Base-by-base conservation (phyloP, 2,888 invertebrate species). In the Saturnia japonica region DNA sequence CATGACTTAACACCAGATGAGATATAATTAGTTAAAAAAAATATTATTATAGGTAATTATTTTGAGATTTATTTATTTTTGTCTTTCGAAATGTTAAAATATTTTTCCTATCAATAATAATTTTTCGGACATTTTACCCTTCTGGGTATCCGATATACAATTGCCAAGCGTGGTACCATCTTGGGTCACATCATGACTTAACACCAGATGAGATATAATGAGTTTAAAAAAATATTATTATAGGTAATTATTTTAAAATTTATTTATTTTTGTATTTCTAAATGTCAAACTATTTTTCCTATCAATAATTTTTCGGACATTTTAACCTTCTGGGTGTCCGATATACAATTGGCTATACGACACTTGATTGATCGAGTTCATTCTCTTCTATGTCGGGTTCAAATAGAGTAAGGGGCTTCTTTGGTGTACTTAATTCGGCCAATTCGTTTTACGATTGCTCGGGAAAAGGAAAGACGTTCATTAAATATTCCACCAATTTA, bases 361-460 rank as follows among this genome's bases (percentile, higher is more conserved):
- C 68, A 42, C 47, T 51, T 40, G 68, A 71, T 71, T 68, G 71
- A 71, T 71, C 34, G 71, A 51, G 62, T 22, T 47, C 68, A 71
- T 71, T 62, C 40, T 19, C 25, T 64, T 71, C 68, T 71, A 71
- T 68, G 68, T 62, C 42, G 68, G 68, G 68, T 42, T 68, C 68
- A 45, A 34, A 68, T 47, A 42, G 34, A 64, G 51, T 71, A 45
- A 51, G 64, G 34, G 40, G 16, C 28, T 54, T 51, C 62, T 68
- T 60, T 68, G 42, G 70, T 70, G 67, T 54, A 54, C 66, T 70
- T 70, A 70, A 70, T 67, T 66, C 70, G 70, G 42, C 40, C 70
- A 54, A 67, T 70, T 54, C 28, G 40, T 42, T 70, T 70, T 70
- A 67, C 66, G 70, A 54, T 67, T n/a, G 43, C 19, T 70, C 42